Evolutionary conservation across 2,888 invertebrate genomes (phyloP), one percentile per base, ranked within the genome.

Genomic region (Zygothrica quintamaculata): DNA sequence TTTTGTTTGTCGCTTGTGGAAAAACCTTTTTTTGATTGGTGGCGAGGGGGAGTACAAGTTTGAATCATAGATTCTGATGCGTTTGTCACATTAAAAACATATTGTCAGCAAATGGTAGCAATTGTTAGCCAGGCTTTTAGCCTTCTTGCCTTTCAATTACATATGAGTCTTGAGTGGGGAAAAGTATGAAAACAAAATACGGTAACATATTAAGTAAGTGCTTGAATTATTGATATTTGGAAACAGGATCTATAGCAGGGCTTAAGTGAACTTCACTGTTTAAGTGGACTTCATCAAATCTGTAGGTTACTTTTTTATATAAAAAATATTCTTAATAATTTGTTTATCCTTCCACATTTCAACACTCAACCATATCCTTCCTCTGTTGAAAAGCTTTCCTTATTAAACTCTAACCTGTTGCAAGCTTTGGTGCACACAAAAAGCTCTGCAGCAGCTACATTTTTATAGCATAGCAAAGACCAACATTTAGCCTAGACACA

Each of bases 71-170:
- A 64, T 55, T 53, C 33, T 56, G 44, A 44, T 65, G 64, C 58
- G 55, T 55, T 65, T 65, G 68, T 68, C 67, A 64, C 68, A 73
- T 73, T 74, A 60, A 66, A 57, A 70, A 60, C 70, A 71, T 67
- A 58, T 73, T 67, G 55, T 62, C 53, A 51, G 64, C 47, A 67
- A 55, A 40, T 44, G 55, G 59, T 70, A 36, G 15, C 43, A 67
- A 55, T 42, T 44, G 55, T 62, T 70, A 36, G 15, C 43, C 13
- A 26, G 33, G 31, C 40, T 44, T 37, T 43, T 16, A 37, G 55
- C 42, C 26, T 29, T 43, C 43, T 33, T 52, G 47, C 40, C 56
- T 11, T 42, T 59, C 34, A 50, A 1, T 44, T 18, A 36, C 36
- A 25, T 50, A 47, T 39, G 33, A 6, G 51, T 26, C 64, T 53